phyloP scores from a whole-genome alignment of 2,113 vertebrate species.

The Peucedramus taeniatus region DNA sequence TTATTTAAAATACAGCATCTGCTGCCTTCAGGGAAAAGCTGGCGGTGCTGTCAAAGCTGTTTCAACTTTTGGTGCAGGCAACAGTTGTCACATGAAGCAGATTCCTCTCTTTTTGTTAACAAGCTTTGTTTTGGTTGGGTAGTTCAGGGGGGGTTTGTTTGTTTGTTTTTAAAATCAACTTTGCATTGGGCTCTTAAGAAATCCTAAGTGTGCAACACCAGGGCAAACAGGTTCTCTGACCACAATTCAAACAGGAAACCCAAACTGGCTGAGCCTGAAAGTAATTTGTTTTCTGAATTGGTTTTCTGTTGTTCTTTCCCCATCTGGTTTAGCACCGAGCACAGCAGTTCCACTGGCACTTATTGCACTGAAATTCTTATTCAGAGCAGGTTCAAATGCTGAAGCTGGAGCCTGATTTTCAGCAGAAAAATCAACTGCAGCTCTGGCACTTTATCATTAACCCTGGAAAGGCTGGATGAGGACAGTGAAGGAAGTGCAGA shows the following conservation, averaged over 20 bases:
- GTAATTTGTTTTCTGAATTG: neutral
- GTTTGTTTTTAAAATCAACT: slow-evolving; percentile 29
- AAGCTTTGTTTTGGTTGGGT: neutral
- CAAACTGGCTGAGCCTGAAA: slow-evolving; percentile 4
- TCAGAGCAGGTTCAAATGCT: neutral
- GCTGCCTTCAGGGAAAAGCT: neutral
- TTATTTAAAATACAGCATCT: slow-evolving; percentile 33
- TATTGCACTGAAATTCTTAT: neutral
- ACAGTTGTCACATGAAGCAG: neutral
- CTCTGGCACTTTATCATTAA: neutral
- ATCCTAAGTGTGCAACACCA: neutral
- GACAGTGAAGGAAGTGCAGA: neutral
- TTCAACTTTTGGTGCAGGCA: neutral
- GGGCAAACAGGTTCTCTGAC: slow-evolving; percentile 22
- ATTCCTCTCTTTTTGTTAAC: neutral
- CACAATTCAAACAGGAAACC: neutral
- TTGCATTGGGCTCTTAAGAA: neutral
- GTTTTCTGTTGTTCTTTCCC: neutral
- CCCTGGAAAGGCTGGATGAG: neutral
- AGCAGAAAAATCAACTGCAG: neutral
- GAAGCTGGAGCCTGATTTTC: neutral
- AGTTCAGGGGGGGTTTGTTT: neutral
- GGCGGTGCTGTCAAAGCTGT: neutral
- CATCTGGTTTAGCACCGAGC: neutral
- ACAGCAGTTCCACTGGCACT: neutral